Percentiles rank a stretch among this genome's conserved stretches.
Evolutionary conservation across 2,888 invertebrate species (phyloP).

Genomic region (Silvanus unidentatus): DNA sequence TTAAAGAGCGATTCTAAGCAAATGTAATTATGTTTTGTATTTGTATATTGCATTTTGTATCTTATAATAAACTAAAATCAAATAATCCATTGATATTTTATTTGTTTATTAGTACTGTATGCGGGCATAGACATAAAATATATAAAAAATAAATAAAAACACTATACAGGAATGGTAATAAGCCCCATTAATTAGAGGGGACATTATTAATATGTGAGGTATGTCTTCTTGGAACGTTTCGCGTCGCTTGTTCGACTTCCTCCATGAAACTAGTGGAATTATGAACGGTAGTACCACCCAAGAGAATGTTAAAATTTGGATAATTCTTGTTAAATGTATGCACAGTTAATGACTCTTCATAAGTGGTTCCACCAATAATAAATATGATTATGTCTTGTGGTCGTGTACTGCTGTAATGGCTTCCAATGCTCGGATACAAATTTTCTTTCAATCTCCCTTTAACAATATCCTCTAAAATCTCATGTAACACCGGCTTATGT

Average conservation of each 20-base stretch:
- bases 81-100: no score
- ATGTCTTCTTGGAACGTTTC: constrained; percentile 53
- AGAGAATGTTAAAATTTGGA: constrained; percentile 67
- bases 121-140: no score
- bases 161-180: no score
- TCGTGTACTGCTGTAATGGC: constrained; percentile 56
- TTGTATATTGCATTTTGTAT: no score
- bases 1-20: no score
- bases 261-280: constrained; percentile 77
- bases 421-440: constrained; percentile 76
- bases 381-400: constrained; percentile 95
- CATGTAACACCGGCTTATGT: constrained; percentile 87
- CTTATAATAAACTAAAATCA: no score
- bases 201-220: constrained; percentile 34
- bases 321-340: constrained; percentile 72
- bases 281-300: constrained; percentile 90
- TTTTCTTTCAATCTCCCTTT: constrained; percentile 86
- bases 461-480: constrained; percentile 82
- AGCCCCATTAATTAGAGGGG: constrained; percentile 21
- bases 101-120: no score
- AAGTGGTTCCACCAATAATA: constrained; percentile 92
- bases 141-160: no score
- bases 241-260: constrained; percentile 65
- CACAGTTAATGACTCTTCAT: constrained; percentile 87
- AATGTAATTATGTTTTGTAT: no score